These are phyloP conservation scores for Hymenopus coronatus DNA, from an alignment of 2,888 invertebrate species.

Conservation along the genomic window DNA sequence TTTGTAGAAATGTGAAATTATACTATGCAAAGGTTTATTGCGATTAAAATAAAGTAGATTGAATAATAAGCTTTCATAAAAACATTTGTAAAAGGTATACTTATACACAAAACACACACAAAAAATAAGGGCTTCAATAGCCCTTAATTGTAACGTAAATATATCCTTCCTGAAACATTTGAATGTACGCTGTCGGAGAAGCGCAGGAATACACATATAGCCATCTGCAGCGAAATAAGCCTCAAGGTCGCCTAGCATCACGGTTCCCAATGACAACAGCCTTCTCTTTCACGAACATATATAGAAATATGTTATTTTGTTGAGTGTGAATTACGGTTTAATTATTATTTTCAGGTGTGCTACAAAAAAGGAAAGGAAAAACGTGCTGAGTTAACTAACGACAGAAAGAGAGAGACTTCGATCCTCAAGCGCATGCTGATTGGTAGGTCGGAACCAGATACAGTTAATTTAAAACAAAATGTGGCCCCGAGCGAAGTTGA, in stretches of 20 bases:
- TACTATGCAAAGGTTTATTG: no score
- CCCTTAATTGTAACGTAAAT: no score
- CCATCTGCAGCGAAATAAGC: not conserved
- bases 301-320: not conserved
- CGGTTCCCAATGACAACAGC: not conserved
- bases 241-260: not conserved
- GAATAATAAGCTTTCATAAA: no score
- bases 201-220: no score
- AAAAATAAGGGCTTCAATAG: no score
- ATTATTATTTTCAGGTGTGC: not conserved
- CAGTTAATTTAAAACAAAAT: not conserved
- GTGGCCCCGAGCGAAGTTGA: not conserved
- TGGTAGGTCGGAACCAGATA: not conserved
- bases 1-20: no score
- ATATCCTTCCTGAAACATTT: not conserved
- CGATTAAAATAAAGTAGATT: no score
- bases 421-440: not conserved
- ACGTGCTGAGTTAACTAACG: not conserved
- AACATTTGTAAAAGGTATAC: no score
- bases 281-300: not conserved
- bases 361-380: not conserved
- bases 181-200: not conserved
- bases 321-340: not conserved
- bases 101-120: no score
- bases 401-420: not conserved